phyloP scores from a whole-genome alignment of 2,888 invertebrate genomes.

The Nineta flava region DNA sequence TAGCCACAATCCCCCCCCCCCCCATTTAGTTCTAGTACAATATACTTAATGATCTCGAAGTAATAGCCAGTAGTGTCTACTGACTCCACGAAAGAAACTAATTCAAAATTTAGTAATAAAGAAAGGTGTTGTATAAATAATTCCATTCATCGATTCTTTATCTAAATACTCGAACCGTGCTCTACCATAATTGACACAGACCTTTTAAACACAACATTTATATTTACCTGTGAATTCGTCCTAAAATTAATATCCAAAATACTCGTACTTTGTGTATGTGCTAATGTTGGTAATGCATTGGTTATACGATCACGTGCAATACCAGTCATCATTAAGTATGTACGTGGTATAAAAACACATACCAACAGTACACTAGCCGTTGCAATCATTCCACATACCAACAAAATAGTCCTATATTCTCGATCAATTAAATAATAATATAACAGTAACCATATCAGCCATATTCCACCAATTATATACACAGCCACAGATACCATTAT shows the following conservation, averaged over 20 bases:
- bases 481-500: conserved; percentile 37
- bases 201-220: background rate
- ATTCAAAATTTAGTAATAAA: too few species aligned
- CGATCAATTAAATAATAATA: conserved; percentile 34
- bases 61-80: too few species aligned
- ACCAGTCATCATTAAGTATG: conserved; percentile 48
- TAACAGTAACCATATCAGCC: conserved; percentile 40
- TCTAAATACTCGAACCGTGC: too few species aligned
- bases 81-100: too few species aligned
- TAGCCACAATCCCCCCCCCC: too few species aligned
- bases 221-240: conserved; percentile 23
- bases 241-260: conserved; percentile 28
- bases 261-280: conserved; percentile 25
- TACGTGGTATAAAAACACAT: conserved; percentile 49
- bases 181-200: too few species aligned
- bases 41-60: too few species aligned
- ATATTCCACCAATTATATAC: conserved; percentile 34
- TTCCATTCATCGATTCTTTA: too few species aligned
- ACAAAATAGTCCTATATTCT: conserved; percentile 37
- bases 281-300: conserved; percentile 33
- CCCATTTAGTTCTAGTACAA: too few species aligned
- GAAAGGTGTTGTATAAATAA: too few species aligned
- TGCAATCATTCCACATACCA: conserved; percentile 42
- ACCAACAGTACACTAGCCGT: conserved; percentile 45
- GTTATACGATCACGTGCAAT: conserved; percentile 42